Base-by-base conservation (phyloP, 2,797 vertebrate species). In the Clarias platycephalus region DNA sequence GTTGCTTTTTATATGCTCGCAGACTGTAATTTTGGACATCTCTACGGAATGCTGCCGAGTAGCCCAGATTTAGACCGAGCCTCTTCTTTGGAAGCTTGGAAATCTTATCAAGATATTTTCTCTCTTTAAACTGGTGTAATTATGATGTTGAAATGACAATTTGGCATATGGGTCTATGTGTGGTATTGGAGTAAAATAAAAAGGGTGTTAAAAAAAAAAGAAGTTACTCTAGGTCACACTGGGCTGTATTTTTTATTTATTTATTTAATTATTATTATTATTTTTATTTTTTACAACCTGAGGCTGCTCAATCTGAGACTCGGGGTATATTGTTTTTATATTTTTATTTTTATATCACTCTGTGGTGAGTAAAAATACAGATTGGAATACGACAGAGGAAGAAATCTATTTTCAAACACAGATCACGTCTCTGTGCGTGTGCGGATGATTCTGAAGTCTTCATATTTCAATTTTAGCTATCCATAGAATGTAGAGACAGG, bases 1-100 rank as follows among this genome's bases (percentile, higher is more conserved):
- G 80, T 26, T 22, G 79, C 82, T 82, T 83, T 37, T 68, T 24
- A n/a, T 55, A 86, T 87, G 68, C 85, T 66, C 44, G 0, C 15
- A 55, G 74, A 75, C 86, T 88, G 85, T 89, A 80, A 89, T 91
- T 90, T 87, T 67, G 87, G 81, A 80, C 80, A 83, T 66, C 82
- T 86, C 85, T 77, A 83, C 77, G 66, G 81, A 82, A 84, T 66
- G 16, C 70, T 86, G 86, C 84, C 79, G 84, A 83, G 60, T 84
- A 76, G 71, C 80, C 62, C 81, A 79, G 86, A 79, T 90, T 88
- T 87, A 31, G 79, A 87, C 81, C 71, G 49, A 71, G 85, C 64
- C 72, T 83, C 64, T 77, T 64, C 71, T 72, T 82, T 71, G 83
- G 66, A 83, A 88, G 84, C 58, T 79, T 84, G 62, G 28, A 76